Conservation (phyloP, 1,140 invertebrate genomes). For the Manduca sexta region DNA sequence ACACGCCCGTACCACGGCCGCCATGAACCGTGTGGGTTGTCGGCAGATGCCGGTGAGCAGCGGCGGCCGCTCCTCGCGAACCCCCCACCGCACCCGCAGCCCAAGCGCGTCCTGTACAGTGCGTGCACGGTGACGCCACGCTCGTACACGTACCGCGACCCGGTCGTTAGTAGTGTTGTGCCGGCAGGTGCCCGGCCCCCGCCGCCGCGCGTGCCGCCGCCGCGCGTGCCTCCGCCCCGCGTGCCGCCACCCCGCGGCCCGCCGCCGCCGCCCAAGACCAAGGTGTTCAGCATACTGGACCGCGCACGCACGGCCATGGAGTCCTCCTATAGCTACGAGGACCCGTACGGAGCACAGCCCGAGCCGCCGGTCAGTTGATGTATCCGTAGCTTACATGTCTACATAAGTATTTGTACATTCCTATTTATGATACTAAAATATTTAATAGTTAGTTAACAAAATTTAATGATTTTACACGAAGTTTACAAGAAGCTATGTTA, state of each 20-base stretch:
- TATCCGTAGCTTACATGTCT: no score
- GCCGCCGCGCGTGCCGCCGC: constrained; percentile 30
- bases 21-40: constrained; percentile 3
- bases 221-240: constrained; percentile 49
- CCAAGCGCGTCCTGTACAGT: constrained; percentile 31
- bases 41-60: constrained; percentile 3
- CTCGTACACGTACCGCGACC: constrained; percentile 35
- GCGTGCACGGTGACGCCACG: constrained; percentile 36
- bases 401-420: no score
- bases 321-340: constrained; percentile 75
- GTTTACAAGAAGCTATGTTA: no score
- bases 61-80: constrained; percentile 14
- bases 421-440: no score
- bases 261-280: constrained; percentile 75
- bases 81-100: constrained; percentile 7
- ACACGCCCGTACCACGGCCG: neutral
- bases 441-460: no score
- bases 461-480: no score
- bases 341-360: constrained; percentile 33
- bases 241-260: constrained; percentile 48
- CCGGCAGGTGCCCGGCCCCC: constrained; percentile 7
- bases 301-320: constrained; percentile 86
- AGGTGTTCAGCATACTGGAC: constrained; percentile 88
- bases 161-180: constrained; percentile 22
- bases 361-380: constrained; percentile 65